Evolutionary conservation across 2,888 invertebrate species (phyloP).

Genomic region (Rotaria macrura): DNA sequence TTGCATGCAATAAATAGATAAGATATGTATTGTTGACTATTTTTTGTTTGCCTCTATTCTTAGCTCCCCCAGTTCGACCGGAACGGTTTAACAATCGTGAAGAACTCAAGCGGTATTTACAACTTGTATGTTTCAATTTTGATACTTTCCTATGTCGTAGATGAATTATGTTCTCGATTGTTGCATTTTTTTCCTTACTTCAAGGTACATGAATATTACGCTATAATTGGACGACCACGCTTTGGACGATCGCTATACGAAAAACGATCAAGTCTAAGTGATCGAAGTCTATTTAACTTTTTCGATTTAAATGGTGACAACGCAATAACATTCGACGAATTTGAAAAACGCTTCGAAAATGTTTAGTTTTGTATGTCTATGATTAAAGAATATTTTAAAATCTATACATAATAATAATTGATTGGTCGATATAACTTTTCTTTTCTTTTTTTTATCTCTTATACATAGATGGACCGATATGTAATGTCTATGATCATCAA

Average conservation of each 20-base stretch:
- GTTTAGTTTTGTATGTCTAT: not conserved
- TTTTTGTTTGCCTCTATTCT: too few relatives aligned
- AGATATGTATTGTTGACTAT: too few relatives aligned
- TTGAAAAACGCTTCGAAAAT: not conserved
- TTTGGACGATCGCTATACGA: slow-evolving; percentile 18
- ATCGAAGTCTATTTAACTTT: not conserved
- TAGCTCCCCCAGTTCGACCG: slow-evolving; percentile 31
- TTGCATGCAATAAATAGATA: not conserved
- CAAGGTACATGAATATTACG: slow-evolving; percentile 32
- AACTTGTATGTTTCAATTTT: not conserved
- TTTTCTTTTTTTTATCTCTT: too few relatives aligned
- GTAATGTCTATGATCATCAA: not conserved
- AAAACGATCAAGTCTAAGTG: not conserved
- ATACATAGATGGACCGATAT: not conserved
- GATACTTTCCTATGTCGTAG: too few relatives aligned
- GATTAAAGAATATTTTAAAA: not conserved
- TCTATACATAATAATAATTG: too few relatives aligned
- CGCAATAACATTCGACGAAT: not conserved
- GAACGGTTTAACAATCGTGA: slow-evolving; percentile 24
- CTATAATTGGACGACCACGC: slow-evolving; percentile 32
- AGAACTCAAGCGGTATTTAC: slow-evolving; percentile 26
- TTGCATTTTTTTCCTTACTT: too few relatives aligned
- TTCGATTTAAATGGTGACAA: not conserved
- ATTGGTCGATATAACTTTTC: too few relatives aligned
- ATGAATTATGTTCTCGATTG: too few relatives aligned